Conservation (phyloP, 2,888 invertebrate species). For the Hydraecia micacea region DNA sequence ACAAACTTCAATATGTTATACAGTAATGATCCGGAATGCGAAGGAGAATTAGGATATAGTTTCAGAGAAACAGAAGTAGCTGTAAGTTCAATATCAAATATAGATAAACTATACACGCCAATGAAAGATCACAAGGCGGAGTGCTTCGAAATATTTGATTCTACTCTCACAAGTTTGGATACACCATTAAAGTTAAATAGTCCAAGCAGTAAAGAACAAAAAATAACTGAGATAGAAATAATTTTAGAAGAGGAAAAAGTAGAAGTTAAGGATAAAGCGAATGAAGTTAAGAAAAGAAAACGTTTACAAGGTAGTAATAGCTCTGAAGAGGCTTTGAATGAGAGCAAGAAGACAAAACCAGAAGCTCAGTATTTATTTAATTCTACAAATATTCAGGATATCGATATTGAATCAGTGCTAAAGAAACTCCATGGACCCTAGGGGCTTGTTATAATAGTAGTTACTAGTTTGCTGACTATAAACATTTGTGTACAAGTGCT, state of each 20-base stretch:
- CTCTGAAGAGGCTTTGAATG: slow-evolving; percentile 76
- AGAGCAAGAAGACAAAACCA: slow-evolving; percentile 79
- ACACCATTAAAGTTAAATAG: slow-evolving; percentile 82
- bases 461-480: slow-evolving; percentile 39
- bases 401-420: slow-evolving; percentile 87
- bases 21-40: slow-evolving; percentile 72
- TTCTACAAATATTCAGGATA: slow-evolving; percentile 83
- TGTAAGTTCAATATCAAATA: slow-evolving; percentile 81
- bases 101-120: slow-evolving; percentile 83
- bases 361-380: slow-evolving; percentile 81
- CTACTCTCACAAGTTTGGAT: slow-evolving; percentile 86
- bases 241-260: slow-evolving; percentile 79
- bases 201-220: slow-evolving; percentile 70
- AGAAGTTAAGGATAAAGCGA: slow-evolving; percentile 69
- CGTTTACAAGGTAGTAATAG: slow-evolving; percentile 73
- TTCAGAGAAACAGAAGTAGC: slow-evolving; percentile 82
- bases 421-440: slow-evolving; percentile 87
- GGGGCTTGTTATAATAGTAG: slow-evolving; percentile 44
- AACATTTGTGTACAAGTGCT: slow-evolving; percentile 46
- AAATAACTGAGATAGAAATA: slow-evolving; percentile 77
- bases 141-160: slow-evolving; percentile 86
- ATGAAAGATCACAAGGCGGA: slow-evolving; percentile 80
- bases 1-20: slow-evolving; percentile 75
- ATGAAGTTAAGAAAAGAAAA: slow-evolving; percentile 81
- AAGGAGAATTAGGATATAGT: slow-evolving; percentile 68